Evolutionary conservation across 1,140 invertebrate genomes (phyloP), one percentile per base, ranked within the genome.

Genomic region (Propsilocerus akamusi): DNA sequence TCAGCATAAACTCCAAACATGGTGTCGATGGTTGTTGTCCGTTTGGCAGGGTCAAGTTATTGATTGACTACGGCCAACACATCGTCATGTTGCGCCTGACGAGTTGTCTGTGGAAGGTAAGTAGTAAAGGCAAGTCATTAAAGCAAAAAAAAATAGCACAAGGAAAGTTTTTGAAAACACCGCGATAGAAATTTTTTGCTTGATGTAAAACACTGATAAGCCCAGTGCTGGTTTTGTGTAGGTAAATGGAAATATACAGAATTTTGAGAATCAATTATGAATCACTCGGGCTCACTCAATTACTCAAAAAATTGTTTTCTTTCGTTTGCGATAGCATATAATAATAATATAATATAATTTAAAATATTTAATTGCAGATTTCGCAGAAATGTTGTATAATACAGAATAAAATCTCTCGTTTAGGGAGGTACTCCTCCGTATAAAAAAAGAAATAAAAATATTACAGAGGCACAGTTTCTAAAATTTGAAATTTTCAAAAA

Each of bases 61-160:
- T 63, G 88, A 65, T 89, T 92, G 3, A 92, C 81, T 26, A 97
- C 89, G 17, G 81, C 81, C 20, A 89, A 71, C 1, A 95, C 81
- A 65, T 94, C 89, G 68, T 95, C 86, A 53, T 81, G 77, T 52
- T 41, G 34, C 4, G 34, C 65, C 72, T 26, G 76, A 72, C 55
- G 66, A 61, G 20, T 66, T 62, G 51, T 67, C 65, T n/a, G 62
- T 62, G 55, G 67, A 62, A n/a, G n/a, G n/a, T 30, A 3, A 30
- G 10, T 11, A 30, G 10, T 30, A n/a, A 30, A 30, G 28, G 2
- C 28, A 30, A 2, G 22, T 4, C 17, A n/a, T n/a, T 20, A 20
- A 20, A 7, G n/a, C 6, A 41, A 20, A 17, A 17, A 20, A 20
- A 41, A n/a, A 17, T 5, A 17, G 22, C 34, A 41, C 34, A 20